Evolutionary conservation across 2,888 invertebrate genomes (phyloP), one percentile per base, ranked within the genome.

Genomic region (Lottia scabra): DNA sequence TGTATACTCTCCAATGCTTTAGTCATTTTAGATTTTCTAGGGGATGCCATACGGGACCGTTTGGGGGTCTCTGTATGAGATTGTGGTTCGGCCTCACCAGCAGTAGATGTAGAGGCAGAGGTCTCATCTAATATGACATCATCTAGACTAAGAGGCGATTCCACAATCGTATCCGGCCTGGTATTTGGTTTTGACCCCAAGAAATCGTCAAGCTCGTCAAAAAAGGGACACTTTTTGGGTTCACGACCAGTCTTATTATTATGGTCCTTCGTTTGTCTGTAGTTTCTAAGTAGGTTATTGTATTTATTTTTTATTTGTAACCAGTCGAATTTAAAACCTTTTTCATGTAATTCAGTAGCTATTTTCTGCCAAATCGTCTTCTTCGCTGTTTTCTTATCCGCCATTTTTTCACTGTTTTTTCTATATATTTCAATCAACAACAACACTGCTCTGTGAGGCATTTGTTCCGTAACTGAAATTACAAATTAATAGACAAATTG

Each of bases 241-340:
- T 48, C 48, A 48, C 48, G 48, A 48, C 48, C 48, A 48, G 48
- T 48, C 19, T 48, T 48, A 48, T 48, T 48, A 16, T 48, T 48
- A 48, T 48, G 48, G 15, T 48, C 48, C 16, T 48, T 48, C 16
- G 48, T 48, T 1, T 15, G 8, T 48, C 48, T 48, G 16, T 48
- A 48, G 19, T 48, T 48, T 48, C 48, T 48, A 8, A 48, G 19
- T 19, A n/a, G 48, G 48, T 48, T 48, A 19, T 48, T 48, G 16
- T 48, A 48, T 19, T 48, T 48, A 16, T 48, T 48, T 15, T 48
- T 48, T 10, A 48, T 16, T 48, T 48, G 48, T 16, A 48, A 8
- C 10, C 48, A 48, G 48, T 48, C 48, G 16, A 13, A 56, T 10
- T 56, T n/a, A 23, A 56, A 56, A 13, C 19, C 56, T n/a, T 56